Evolutionary conservation across 1,140 invertebrate genomes (phyloP).

Genomic region (Himalopsyche phryganea): DNA sequence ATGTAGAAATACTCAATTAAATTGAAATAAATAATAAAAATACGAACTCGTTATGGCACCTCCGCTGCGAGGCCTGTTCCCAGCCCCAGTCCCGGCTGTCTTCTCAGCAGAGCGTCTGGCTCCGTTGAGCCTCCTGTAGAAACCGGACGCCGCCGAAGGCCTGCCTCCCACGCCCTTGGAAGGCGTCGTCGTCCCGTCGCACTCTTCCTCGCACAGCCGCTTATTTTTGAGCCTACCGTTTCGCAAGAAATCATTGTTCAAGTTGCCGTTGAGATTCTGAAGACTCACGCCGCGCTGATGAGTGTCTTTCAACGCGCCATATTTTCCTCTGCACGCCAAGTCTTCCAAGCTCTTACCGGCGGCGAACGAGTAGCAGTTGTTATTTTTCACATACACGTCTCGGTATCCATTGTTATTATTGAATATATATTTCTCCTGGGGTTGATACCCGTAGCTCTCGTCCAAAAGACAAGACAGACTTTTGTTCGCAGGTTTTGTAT

Average conservation of each 20-base stretch:
- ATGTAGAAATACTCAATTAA: no score
- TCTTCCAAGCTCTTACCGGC: conserved; percentile 30
- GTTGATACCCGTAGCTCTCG: conserved; percentile 8
- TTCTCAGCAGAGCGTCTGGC: not conserved
- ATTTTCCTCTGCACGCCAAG: conserved; percentile 20
- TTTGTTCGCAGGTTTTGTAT: conserved; percentile 26
- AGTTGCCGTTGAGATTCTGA: conserved; percentile 25
- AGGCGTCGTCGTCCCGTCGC: not conserved
- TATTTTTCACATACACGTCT: conserved; percentile 26
- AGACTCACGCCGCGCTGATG: conserved; percentile 22
- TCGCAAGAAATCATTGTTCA: not conserved
- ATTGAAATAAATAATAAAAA: not conserved
- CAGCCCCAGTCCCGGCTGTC: not conserved
- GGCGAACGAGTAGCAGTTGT: conserved; percentile 27
- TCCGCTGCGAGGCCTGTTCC: not conserved
- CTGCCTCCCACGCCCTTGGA: conserved; percentile 1
- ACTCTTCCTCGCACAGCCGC: no score
- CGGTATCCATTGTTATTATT: conserved; percentile 11
- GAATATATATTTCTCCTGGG: conserved; percentile 27
- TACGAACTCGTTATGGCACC: not conserved
- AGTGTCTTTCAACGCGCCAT: conserved; percentile 15
- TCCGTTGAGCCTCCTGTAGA: conserved; percentile 13
- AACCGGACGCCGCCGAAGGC: conserved; percentile 4
- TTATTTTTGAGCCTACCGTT: no score
- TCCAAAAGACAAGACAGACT: conserved; percentile 28